These are phyloP conservation scores for Apodemia hepburni DNA, from an alignment of 2,888 invertebrate species.

Conservation along the genomic window DNA sequence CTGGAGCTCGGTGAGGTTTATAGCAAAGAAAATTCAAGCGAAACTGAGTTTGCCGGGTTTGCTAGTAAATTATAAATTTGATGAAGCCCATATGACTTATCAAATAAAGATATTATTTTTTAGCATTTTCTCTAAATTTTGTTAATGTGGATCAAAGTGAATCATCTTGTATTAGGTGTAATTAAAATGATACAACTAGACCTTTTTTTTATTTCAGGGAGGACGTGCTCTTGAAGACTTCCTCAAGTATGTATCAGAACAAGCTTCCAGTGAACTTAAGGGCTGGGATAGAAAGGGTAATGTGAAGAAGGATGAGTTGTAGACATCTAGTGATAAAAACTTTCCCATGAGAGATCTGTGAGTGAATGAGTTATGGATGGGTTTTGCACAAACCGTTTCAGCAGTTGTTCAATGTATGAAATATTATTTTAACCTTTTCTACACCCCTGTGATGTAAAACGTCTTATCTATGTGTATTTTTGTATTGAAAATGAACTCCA, in stretches of 20 bases:
- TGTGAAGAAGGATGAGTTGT: slow-evolving; percentile 71
- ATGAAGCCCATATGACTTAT: no score
- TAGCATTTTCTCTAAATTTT: no score
- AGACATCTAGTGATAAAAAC: slow-evolving; percentile 49
- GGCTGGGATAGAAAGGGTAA: slow-evolving; percentile 93
- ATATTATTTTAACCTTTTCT: slow-evolving; percentile 5
- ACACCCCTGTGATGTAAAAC: neutral
- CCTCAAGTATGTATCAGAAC: slow-evolving; percentile 95
- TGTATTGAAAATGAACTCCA: no score
- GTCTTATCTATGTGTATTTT: neutral
- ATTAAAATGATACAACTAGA: slow-evolving; percentile 25
- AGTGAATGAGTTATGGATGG: slow-evolving; percentile 44
- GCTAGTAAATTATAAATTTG: no score
- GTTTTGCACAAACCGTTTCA: slow-evolving; percentile 24
- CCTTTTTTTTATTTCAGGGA: slow-evolving; percentile 78
- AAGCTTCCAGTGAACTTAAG: slow-evolving; percentile 92
- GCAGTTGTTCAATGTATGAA: slow-evolving; percentile 11
- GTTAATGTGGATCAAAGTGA: no score
- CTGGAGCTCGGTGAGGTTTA: no score
- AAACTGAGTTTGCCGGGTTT: no score
- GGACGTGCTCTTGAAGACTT: slow-evolving; percentile 97
- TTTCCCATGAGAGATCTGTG: slow-evolving; percentile 70
- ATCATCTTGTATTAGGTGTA: neutral
- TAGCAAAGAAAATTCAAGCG: no score
- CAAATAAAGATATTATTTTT: no score